Evolutionary conservation across 1,140 invertebrate species (phyloP).

Genomic region (Papilio dardanus): DNA sequence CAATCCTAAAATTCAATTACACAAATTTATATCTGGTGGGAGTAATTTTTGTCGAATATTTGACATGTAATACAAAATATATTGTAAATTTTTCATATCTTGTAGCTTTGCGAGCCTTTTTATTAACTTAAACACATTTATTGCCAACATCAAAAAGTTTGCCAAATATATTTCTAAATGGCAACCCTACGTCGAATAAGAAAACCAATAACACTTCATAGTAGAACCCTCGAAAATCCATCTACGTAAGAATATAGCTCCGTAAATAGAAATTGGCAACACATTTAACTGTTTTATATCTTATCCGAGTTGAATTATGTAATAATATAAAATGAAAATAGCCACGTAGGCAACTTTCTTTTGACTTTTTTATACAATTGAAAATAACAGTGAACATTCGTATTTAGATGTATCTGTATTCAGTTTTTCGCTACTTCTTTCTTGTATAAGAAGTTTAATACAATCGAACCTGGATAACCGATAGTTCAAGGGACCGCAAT

Average conservation of each 20-base stretch:
- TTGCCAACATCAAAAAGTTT: background rate
- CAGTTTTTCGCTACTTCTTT: background rate
- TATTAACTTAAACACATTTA: background rate
- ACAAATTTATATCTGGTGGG: too few species aligned
- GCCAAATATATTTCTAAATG: slow-evolving; percentile 13
- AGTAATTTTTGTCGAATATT: too few species aligned
- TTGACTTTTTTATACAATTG: background rate
- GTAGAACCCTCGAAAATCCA: slow-evolving; percentile 34
- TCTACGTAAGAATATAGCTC: slow-evolving; percentile 32
- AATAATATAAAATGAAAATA: slow-evolving; percentile 7
- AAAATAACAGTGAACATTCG: too few species aligned
- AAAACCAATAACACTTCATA: slow-evolving; percentile 36
- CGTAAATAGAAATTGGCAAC: slow-evolving; percentile 35
- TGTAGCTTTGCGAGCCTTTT: too few species aligned
- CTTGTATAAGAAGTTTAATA: too few species aligned
- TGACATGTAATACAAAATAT: too few species aligned
- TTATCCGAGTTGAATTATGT: slow-evolving; percentile 9
- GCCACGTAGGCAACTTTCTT: background rate
- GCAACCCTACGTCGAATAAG: slow-evolving; percentile 33
- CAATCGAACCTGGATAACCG: too few species aligned
- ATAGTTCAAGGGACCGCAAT: too few species aligned
- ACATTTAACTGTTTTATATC: slow-evolving; percentile 38
- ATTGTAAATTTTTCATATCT: background rate
- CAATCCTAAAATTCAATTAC: too few species aligned
- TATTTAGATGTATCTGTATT: background rate